Evolutionary conservation across 30 jellyfish, hydroid and myxozoan genomes (phyloP), one percentile per base, ranked within the genome.

Genomic region (Catostylus mosaicus): DNA sequence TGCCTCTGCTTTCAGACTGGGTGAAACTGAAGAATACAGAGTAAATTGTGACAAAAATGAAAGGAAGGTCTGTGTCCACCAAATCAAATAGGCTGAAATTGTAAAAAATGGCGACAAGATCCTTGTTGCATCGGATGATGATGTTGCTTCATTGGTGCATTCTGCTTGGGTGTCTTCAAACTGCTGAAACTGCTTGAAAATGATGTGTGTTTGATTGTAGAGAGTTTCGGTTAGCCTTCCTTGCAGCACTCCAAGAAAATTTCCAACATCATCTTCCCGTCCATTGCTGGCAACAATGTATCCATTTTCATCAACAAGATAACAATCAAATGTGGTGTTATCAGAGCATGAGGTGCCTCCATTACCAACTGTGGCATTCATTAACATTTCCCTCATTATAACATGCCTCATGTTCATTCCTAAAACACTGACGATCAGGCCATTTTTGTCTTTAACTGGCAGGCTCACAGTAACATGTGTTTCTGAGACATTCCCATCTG

Each of bases 231-330:
- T 56, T n/a, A 88, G 88, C 48, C 51, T 60, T 31, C 97, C 97
- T 63, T 88, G 87, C 18, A 79, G 67, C 24, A 71, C 40, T 3
- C 97, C 97, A 45, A 88, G 69, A 51, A 88, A 88, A 4, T 60
- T 65, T 16, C 97, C 97, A 37, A 81, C 76, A 59, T 84, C 96
- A 12, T 67, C 85, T 18, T 76, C 88, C 10, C 27, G 81, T 30
- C 93, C 87, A 64, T 76, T 83, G 54, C 93, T 84, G 24, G 93
- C 75, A 12, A 90, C 97, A 47, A 90, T 75, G 37, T 75, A 90
- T 19, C 96, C 97, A 68, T 76, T 84, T 43, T 90, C 97, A 37
- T 90, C 97, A 59, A 90, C 76, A n/a, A 90, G 86, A 54, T 83
- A 90, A 40, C 96, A 83, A 20, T 73, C 86, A 12, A 70, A 22